Percentiles rank a stretch among this genome's conserved stretches.
Conservation (phyloP, 2,113 vertebrate genomes). For the Hepsetus odoe region DNA sequence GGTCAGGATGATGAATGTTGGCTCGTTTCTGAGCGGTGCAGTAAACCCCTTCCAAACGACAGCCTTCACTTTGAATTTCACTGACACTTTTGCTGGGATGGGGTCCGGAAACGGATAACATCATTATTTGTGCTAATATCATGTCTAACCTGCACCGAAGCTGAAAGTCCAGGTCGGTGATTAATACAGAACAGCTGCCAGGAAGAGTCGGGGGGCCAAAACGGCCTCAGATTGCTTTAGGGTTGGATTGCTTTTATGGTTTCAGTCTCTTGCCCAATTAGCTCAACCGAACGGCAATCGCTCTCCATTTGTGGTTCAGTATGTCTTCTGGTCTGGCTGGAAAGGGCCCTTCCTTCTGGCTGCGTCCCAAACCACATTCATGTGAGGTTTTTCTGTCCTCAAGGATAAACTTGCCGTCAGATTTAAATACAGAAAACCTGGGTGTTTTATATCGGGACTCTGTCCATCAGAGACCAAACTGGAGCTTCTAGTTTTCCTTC, state of each 20-base stretch:
- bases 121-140: neutral
- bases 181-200: neutral
- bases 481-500: too few species aligned
- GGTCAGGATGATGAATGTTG: too few species aligned
- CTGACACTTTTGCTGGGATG: neutral
- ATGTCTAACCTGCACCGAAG: neutral
- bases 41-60: too few species aligned
- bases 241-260: conserved; percentile 23
- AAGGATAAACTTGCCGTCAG: too few species aligned
- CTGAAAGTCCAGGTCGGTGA: neutral
- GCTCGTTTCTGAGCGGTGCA: too few species aligned
- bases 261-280: conserved; percentile 36
- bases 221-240: neutral
- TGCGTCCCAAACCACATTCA: neutral
- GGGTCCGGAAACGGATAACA: neutral
- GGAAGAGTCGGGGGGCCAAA: neutral
- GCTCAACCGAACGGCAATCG: conserved; percentile 22
- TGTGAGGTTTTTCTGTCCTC: too few species aligned
- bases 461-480: too few species aligned
- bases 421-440: too few species aligned
- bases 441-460: too few species aligned
- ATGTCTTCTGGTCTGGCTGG: neutral
- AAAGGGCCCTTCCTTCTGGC: too few species aligned
- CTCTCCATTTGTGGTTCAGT: conserved; percentile 24
- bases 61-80: neutral